Conservation (phyloP, 2,113 vertebrate genomes). For the Rhinichthys klamathensis region DNA sequence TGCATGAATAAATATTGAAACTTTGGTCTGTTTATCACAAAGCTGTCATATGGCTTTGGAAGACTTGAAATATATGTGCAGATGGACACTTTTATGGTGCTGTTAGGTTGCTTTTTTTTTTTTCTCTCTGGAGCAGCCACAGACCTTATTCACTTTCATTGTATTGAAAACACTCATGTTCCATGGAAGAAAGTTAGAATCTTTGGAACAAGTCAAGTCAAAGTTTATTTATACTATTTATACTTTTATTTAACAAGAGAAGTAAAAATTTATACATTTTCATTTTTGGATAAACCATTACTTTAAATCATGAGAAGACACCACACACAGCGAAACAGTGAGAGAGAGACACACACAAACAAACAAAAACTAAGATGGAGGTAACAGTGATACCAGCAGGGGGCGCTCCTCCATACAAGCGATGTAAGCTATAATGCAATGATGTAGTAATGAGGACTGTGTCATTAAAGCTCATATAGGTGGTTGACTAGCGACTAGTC, state of each 20-base stretch:
- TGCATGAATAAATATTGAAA: neutral
- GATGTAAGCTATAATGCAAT: neutral
- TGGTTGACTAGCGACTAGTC: neutral
- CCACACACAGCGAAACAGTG: neutral
- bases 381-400: neutral
- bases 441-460: neutral
- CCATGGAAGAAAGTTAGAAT: neutral
- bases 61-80: neutral
- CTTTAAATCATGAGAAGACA: neutral
- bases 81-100: neutral
- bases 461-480: neutral
- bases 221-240: too few relatives aligned
- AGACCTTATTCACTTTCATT: neutral
- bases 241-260: neutral
- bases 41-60: neutral
- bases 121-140: neutral
- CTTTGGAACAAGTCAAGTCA: neutral
- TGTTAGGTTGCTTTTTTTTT: neutral
- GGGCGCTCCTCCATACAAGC: neutral
- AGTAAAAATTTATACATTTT: neutral
- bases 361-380: neutral
- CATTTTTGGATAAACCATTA: neutral
- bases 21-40: neutral
- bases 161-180: neutral
- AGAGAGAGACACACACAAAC: neutral